Evolutionary conservation across 2,888 invertebrate genomes (phyloP).

Genomic region (Amaurobius ferox): DNA sequence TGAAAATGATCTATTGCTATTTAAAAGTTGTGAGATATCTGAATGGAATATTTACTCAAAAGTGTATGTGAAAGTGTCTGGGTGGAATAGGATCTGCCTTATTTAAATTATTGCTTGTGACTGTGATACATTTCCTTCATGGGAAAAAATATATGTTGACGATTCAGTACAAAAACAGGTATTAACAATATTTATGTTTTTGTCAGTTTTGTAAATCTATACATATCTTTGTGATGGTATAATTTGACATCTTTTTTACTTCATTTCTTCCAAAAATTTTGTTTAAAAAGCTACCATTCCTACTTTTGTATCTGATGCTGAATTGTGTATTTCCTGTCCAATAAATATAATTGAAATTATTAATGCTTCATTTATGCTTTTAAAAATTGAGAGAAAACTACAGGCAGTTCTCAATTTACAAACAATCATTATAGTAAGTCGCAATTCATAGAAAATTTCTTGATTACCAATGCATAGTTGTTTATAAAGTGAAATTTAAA

Average conservation of each 20-base stretch:
- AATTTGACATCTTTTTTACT: neutral
- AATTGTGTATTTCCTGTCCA: neutral
- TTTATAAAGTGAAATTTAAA: no score
- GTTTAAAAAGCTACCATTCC: neutral
- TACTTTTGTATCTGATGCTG: neutral
- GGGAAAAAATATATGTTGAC: neutral
- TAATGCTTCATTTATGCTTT: no score
- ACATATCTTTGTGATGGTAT: neutral
- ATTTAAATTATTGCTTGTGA: constrained; percentile 1
- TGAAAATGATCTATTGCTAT: neutral
- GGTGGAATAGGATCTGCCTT: constrained; percentile 4
- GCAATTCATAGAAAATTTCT: no score
- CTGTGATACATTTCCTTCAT: constrained; percentile 5
- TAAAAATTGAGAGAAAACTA: no score
- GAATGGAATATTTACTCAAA: neutral
- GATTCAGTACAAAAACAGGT: no score
- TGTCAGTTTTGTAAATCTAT: neutral
- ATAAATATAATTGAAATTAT: neutral
- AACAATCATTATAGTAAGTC: no score
- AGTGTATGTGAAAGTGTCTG: neutral
- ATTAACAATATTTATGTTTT: neutral
- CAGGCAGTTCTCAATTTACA: no score
- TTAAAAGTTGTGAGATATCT: neutral
- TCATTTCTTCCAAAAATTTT: neutral
- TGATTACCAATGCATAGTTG: no score